Evolutionary conservation across 2,797 vertebrate species (phyloP).

Genomic region (Lepus townsendii): DNA sequence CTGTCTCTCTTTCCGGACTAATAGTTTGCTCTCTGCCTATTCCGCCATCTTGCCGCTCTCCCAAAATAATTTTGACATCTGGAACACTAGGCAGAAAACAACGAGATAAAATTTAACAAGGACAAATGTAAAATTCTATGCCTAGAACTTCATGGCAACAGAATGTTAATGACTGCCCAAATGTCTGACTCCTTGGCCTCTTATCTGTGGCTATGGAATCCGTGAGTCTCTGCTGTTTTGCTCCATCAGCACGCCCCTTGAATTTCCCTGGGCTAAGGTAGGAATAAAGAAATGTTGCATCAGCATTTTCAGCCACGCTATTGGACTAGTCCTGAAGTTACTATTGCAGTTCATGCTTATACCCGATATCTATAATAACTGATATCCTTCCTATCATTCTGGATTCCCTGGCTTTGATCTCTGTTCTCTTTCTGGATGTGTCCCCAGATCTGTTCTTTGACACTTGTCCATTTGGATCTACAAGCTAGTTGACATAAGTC

Average conservation of each 20-base stretch:
- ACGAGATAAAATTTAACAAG: constrained; percentile 51
- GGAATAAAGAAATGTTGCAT: not conserved
- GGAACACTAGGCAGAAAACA: constrained; percentile 45
- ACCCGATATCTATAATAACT: not conserved
- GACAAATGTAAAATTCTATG: constrained; percentile 46
- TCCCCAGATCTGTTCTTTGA: not conserved
- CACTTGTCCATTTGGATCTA: not conserved
- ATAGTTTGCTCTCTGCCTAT: too few species aligned
- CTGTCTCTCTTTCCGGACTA: too few species aligned
- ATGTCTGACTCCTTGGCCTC: not conserved
- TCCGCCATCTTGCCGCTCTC: too few species aligned
- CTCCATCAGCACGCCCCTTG: not conserved
- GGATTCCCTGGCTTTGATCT: not conserved
- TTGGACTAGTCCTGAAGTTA: not conserved
- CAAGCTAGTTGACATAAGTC: not conserved
- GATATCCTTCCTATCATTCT: not conserved
- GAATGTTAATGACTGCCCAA: not conserved
- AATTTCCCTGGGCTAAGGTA: constrained; percentile 6
- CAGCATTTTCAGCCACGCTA: not conserved
- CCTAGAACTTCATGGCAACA: constrained; percentile 27
- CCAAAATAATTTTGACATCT: constrained; percentile 62
- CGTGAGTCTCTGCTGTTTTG: not conserved
- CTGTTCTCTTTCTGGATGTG: not conserved
- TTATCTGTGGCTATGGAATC: not conserved
- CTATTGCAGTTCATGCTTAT: not conserved